Percentiles rank a stretch among this genome's conserved stretches.
Conservation (phyloP, 2,113 vertebrate species). For the Ptilonorhynchus violaceus region DNA sequence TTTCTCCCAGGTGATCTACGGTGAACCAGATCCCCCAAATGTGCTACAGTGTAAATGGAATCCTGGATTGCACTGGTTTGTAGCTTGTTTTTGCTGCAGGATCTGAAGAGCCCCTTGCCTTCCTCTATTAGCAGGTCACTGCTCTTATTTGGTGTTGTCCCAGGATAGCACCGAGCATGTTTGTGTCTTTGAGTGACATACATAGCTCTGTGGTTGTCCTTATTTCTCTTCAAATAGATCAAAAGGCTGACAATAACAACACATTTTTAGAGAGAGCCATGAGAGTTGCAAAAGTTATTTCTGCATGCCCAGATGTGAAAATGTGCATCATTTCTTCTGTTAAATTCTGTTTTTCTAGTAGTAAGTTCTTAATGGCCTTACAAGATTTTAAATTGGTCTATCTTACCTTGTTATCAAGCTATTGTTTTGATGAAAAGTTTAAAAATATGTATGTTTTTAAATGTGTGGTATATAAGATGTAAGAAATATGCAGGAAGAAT, state of each 20-base stretch:
- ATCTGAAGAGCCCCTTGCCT: not conserved
- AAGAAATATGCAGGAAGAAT: not conserved
- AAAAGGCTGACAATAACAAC: not conserved
- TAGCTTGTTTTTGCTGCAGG: not conserved
- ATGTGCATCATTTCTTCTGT: not conserved
- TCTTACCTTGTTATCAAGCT: not conserved
- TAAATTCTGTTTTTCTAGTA: not conserved
- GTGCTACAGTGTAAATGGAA: not conserved
- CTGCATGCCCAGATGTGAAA: not conserved
- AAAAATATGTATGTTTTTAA: not conserved
- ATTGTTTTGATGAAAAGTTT: not conserved
- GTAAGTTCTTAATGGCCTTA: not conserved
- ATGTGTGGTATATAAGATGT: not conserved
- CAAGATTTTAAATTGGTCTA: not conserved
- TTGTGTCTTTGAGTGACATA: not conserved
- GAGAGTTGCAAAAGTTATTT: not conserved
- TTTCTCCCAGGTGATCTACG: not conserved
- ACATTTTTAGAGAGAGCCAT: not conserved
- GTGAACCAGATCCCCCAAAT: not conserved
- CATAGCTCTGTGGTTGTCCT: not conserved
- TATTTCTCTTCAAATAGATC: not conserved
- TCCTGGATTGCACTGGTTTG: not conserved
- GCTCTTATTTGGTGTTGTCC: not conserved
- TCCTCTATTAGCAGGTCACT: not conserved
- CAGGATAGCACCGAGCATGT: not conserved